A percentile compares a stretch with the other conserved stretches of the same genome.
Evolutionary conservation across 2,113 vertebrate species (phyloP).

Genomic region (Sylvicapra grimmia): DNA sequence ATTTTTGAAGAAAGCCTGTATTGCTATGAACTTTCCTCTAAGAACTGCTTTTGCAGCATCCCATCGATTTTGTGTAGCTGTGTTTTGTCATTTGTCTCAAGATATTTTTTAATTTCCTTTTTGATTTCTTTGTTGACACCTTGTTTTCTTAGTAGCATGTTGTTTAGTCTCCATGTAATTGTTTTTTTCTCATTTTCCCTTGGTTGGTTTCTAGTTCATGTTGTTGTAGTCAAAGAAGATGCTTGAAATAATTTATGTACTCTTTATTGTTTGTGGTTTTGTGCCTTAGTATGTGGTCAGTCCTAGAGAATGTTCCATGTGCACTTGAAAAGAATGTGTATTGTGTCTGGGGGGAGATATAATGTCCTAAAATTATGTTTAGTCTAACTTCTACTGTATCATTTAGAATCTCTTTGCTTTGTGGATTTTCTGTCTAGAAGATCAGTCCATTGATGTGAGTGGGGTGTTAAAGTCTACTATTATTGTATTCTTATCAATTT

Average conservation of each 20-base stretch:
- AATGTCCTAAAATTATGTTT: neutral
- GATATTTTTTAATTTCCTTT: neutral
- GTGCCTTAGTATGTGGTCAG: neutral
- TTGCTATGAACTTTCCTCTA: neutral
- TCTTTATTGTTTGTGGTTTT: neutral
- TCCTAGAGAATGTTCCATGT: neutral
- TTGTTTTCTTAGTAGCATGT: neutral
- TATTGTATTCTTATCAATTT: neutral
- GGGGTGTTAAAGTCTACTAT: neutral
- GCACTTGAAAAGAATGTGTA: neutral
- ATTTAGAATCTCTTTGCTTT: neutral
- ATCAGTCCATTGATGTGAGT: neutral
- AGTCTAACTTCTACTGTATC: neutral
- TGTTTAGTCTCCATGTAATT: neutral
- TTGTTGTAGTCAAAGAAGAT: neutral
- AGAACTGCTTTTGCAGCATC: neutral
- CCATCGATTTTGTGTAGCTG: neutral
- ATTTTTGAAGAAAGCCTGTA: neutral
- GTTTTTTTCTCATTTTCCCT: neutral
- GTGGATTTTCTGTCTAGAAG: neutral
- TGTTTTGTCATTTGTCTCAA: neutral
- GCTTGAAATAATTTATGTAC: neutral
- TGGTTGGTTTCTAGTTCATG: neutral
- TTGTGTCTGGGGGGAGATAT: neutral
- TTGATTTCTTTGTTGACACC: neutral